Evolutionary conservation across 2,113 vertebrate species (phyloP), one percentile per base, ranked within the genome.

Genomic region (Ia io): DNA sequence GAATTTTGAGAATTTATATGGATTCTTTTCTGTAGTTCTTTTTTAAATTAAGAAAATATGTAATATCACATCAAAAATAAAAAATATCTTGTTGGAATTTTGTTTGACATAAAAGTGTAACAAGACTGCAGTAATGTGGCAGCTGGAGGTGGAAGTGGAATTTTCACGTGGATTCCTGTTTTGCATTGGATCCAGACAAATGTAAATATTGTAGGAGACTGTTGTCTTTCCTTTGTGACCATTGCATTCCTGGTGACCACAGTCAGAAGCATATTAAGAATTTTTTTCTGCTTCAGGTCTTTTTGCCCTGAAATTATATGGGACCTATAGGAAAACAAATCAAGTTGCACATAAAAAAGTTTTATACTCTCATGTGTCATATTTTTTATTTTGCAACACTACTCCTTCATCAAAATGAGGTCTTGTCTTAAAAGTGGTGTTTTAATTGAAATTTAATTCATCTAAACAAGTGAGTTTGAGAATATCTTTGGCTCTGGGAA

Each of bases 131-230:
- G 1, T 32, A 9, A 3, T 5, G 9, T 9, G 42, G 71, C 0
- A 1, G 22, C 18, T 10, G 25, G 12, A 6, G 44, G 14, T 2
- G 42, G 20, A 4, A 12, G 20, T 12, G 42, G 25, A 5, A 6
- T 1, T 25, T 28, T 4, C 71, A 20, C 0, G 20, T 59, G 44
- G 89, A 42, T 85, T 63, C 89, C 8, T n/a, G 42, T 37, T 77
- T 65, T 14, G 67, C 4, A 2, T 6, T 35, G 51, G 22, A 51
- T 37, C 79, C 84, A 93, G 88, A 89, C 95, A 86, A 80, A 67
- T 10, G 44, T 70, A 65, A 77, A 82, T 65, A 56, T 22, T 47
- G 56, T 9, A 5, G 49, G 67, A 65, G 84, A 10, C 47, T 44
- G 49, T 16, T 37, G 79, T 44, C 59, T 30, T 70, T 28, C 88